Evolutionary conservation across 1,140 invertebrate species (phyloP).

Genomic region (Habropoda laboriosa): DNA sequence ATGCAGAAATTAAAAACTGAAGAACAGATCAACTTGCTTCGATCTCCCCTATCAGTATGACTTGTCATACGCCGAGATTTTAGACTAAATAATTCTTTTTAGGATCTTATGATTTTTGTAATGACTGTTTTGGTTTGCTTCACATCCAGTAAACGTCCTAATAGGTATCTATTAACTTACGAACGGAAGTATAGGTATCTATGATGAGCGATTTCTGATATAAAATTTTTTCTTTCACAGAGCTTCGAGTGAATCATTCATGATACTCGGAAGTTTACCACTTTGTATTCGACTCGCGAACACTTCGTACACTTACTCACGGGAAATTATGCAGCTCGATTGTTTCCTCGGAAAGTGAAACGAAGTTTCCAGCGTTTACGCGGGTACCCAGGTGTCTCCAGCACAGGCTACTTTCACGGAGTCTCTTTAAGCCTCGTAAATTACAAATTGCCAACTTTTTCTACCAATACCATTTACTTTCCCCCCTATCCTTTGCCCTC

Average conservation of each 20-base stretch:
- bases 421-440: constrained; percentile 50
- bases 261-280: constrained; percentile 16
- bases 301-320: constrained; percentile 11
- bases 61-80: no score
- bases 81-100: no score
- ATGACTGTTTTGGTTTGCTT: no score
- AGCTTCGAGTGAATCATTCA: constrained; percentile 8
- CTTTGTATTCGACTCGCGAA: constrained; percentile 4
- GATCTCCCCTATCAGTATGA: no score
- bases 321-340: constrained; percentile 58
- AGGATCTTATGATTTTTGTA: no score
- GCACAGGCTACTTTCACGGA: constrained; percentile 22
- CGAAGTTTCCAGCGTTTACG: constrained; percentile 55
- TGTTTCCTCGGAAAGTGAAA: constrained; percentile 28
- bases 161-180: no score
- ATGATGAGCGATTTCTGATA: no score
- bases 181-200: no score
- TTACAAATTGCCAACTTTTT: constrained; percentile 66
- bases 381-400: constrained; percentile 59
- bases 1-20: no score
- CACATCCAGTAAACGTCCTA: not conserved
- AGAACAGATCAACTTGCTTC: no score
- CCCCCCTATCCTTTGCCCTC: not conserved
- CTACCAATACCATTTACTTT: not conserved
- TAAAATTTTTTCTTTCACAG: not conserved